Evolutionary conservation across 2,113 vertebrate species (phyloP).

Genomic region (Cyphomyrus plagiostoma): DNA sequence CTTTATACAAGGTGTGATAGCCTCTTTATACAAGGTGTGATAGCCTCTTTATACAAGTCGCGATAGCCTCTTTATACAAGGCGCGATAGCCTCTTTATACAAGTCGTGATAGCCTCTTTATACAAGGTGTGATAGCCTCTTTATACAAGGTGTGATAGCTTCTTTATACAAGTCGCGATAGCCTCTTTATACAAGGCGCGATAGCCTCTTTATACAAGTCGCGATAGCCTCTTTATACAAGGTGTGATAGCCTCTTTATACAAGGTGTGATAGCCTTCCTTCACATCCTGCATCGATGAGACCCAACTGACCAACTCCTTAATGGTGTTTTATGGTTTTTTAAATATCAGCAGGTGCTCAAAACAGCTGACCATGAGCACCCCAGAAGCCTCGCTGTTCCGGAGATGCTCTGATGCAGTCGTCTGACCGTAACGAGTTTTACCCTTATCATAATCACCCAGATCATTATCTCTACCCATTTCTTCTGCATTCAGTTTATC

Average conservation of each 20-base stretch:
- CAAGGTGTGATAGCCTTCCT: background rate
- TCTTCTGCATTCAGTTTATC: background rate
- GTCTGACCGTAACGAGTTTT: background rate
- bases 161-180: background rate
- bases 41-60: no score
- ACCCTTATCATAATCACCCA: background rate
- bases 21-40: no score
- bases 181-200: no score
- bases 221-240: no score
- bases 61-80: background rate
- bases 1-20: background rate
- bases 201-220: background rate
- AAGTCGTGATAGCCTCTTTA: no score
- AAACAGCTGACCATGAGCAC: background rate
- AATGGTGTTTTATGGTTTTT: background rate
- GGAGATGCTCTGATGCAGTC: background rate
- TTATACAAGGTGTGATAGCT: background rate
- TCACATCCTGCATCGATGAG: background rate
- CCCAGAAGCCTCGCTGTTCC: background rate
- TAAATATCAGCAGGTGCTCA: background rate
- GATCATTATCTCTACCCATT: background rate
- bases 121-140: background rate
- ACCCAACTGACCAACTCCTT: background rate
- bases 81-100: background rate
- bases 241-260: background rate